phyloP scores from a whole-genome alignment of 2,113 vertebrate species.

The Tychaedon coryphoeus region DNA sequence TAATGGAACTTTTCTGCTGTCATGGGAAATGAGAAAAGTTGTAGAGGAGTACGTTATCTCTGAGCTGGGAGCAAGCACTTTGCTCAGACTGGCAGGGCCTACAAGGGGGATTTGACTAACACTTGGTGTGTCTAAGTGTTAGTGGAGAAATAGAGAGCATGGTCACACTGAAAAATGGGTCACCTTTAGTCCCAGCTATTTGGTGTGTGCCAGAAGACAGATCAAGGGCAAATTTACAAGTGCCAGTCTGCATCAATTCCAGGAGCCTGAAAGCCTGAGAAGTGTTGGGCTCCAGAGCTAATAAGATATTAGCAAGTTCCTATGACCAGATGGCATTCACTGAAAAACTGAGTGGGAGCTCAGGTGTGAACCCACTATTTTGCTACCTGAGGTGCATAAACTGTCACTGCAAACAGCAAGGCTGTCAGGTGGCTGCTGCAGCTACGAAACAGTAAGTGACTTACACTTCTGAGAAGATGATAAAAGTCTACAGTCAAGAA shows the following conservation, averaged over 20 bases:
- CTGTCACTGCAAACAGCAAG: background rate
- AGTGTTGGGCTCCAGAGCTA: background rate
- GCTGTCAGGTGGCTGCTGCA: background rate
- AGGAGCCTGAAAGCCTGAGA: background rate
- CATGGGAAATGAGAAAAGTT: background rate
- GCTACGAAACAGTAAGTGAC: background rate
- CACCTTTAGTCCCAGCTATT: background rate
- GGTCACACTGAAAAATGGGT: background rate
- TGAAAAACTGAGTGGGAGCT: background rate
- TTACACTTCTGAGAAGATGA: background rate
- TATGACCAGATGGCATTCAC: background rate
- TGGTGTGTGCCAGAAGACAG: background rate
- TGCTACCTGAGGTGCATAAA: background rate
- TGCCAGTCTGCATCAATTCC: background rate
- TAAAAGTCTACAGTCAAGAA: background rate
- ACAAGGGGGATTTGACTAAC: background rate
- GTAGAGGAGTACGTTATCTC: background rate
- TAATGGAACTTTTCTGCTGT: background rate
- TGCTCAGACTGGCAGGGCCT: background rate
- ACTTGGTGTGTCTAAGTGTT: background rate
- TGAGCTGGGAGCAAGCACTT: background rate
- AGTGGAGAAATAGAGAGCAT: background rate
- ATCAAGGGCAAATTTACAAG: background rate
- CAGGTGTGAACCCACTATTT: background rate
- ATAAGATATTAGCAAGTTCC: background rate